phyloP scores from a whole-genome alignment of 2,113 vertebrate genomes.

The Corydoras sp. region DNA sequence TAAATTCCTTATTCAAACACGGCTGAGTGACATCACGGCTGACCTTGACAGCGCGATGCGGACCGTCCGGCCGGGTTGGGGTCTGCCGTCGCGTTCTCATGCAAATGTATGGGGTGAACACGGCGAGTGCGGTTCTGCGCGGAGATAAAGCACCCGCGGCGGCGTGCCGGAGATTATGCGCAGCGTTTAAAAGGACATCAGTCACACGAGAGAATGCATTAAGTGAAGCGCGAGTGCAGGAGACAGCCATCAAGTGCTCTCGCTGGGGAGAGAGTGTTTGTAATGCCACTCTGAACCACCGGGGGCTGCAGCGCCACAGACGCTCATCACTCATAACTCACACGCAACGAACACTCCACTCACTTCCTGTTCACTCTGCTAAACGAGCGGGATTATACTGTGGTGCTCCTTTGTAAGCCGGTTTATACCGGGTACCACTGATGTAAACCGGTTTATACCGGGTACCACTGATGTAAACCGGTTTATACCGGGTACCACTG shows the following conservation, averaged over 20 bases:
- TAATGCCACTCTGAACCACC: constrained; percentile 11
- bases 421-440: too few species aligned
- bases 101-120: constrained; percentile 31
- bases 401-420: too few species aligned
- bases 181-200: constrained; percentile 48
- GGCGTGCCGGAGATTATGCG: constrained; percentile 47
- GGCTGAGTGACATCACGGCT: constrained; percentile 10
- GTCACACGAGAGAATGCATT: constrained; percentile 42
- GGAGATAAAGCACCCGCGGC: constrained; percentile 39
- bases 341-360: neutral
- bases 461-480: neutral
- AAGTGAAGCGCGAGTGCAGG: constrained; percentile 37
- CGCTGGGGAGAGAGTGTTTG: constrained; percentile 23
- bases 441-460: neutral
- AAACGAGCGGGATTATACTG: too few species aligned
- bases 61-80: constrained; percentile 3
- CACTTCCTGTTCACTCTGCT: too few species aligned
- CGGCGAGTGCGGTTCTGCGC: constrained; percentile 31
- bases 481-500: neutral
- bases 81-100: constrained; percentile 43
- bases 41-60: constrained; percentile 36
- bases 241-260: constrained; percentile 38
- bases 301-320: neutral
- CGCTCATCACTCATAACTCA: neutral
- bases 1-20: too few species aligned